A percentile compares a stretch with the other conserved stretches of the same genome.
These are phyloP conservation scores for Folsomia manolachei DNA, from an alignment of 2,888 invertebrate species.

Conservation along the genomic window DNA sequence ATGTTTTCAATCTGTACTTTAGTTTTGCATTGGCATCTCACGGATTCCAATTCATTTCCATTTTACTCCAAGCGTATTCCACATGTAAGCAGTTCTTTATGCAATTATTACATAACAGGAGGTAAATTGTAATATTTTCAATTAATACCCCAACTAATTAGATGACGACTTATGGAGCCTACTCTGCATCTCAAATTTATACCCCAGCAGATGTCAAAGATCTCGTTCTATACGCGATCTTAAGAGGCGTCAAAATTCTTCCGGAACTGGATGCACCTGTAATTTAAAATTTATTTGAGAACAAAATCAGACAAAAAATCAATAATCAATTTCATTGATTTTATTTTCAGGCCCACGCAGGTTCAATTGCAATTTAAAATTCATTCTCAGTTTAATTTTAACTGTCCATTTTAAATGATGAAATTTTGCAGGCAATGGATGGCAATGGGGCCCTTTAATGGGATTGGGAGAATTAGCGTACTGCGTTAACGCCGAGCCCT, in stretches of 20 bases:
- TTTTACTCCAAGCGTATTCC: slow-evolving; percentile 55
- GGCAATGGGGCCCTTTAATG: slow-evolving; percentile 53
- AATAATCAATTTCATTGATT: too few species aligned
- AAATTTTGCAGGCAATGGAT: slow-evolving; percentile 5
- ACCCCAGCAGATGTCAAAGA: slow-evolving; percentile 61
- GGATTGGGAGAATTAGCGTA: slow-evolving; percentile 73
- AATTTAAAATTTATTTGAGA: too few species aligned
- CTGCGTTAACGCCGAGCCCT: slow-evolving; percentile 74
- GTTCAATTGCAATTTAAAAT: slow-evolving; percentile 20
- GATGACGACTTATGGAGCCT: slow-evolving; percentile 65
- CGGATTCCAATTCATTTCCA: slow-evolving; percentile 59
- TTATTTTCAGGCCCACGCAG: slow-evolving; percentile 49
- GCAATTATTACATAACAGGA: too few species aligned
- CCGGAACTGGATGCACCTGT: slow-evolving; percentile 53
- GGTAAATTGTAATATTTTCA: too few species aligned
- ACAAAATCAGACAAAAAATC: background rate
- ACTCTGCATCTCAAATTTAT: slow-evolving; percentile 64
- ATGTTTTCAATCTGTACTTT: background rate
- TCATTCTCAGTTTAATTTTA: background rate
- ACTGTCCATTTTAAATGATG: background rate
- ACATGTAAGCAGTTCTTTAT: slow-evolving; percentile 52
- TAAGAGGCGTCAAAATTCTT: slow-evolving; percentile 56
- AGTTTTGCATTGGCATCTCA: slow-evolving; percentile 36
- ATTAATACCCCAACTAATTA: background rate
- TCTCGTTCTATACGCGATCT: slow-evolving; percentile 57